Conservation (phyloP, 1,140 invertebrate genomes). For the Pogonomyrmex californicus region DNA sequence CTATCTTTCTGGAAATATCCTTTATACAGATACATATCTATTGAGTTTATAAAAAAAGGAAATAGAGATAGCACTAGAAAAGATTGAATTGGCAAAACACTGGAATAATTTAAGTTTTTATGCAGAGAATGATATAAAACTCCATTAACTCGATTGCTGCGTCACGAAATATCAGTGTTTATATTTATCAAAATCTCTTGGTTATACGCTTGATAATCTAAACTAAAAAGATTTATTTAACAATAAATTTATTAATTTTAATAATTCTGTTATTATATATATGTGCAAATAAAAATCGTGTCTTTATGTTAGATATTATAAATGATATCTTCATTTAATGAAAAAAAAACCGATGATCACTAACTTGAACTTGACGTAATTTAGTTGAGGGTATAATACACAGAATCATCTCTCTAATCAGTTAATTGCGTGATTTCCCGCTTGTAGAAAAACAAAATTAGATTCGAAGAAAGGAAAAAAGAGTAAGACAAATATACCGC, state of each 20-base stretch:
- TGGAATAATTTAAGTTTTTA: constrained; percentile 71
- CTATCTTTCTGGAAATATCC: neutral
- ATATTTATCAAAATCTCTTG: neutral
- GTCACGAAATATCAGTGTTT: neutral
- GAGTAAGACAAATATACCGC: neutral
- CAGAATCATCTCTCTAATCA: constrained; percentile 72
- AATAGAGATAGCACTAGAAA: neutral
- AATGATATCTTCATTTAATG: constrained; percentile 21
- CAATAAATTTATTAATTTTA: neutral
- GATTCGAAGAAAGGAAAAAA: constrained; percentile 34
- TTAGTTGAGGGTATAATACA: constrained; percentile 19
- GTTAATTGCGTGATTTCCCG: constrained; percentile 76
- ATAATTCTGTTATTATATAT: neutral
- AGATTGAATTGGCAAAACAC: constrained; percentile 68
- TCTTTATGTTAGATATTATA: neutral
- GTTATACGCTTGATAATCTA: neutral
- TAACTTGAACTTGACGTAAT: neutral
- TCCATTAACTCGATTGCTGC: constrained; percentile 53
- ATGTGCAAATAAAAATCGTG: neutral
- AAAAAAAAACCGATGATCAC: constrained; percentile 51
- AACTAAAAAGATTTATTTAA: neutral
- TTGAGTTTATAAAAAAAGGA: neutral
- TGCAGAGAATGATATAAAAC: neutral
- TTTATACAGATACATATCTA: constrained; percentile 16
- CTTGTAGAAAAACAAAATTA: constrained; percentile 61